Evolutionary conservation across 2,888 invertebrate species (phyloP), one percentile per base, ranked within the genome.

Genomic region (Pyralis farinalis): DNA sequence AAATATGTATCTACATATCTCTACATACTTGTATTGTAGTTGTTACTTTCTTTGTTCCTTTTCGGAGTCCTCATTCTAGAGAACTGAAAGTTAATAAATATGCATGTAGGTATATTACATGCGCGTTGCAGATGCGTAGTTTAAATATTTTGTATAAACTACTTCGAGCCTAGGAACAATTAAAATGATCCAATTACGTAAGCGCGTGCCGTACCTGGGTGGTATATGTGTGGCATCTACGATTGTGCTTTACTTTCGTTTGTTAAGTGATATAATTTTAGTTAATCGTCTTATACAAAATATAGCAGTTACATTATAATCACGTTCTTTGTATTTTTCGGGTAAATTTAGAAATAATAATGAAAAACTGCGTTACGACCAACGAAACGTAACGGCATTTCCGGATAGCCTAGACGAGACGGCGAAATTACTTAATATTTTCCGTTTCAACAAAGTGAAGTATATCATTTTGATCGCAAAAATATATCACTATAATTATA

Each of bases 121-220:
- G n/a, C n/a, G n/a, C n/a, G n/a, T n/a, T n/a, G n/a, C n/a, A n/a
- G n/a, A n/a, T 28, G 9, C 31, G 12, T 31, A 30, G 3, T 29
- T 20, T 32, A 40, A 42, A 40, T 42, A 33, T 40, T 46, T 43
- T 43, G 42, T 34, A 42, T 27, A 12, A 29, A 37, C 20, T 11
- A 40, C 25, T 9, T 12, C 34, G 39, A 43, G 35, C 42, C 34
- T 40, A 36, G 27, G 22, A 43, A 44, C 40, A 47, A 43, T 47
- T 44, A 51, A 46, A 33, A 28, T 40, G 36, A 42, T 34, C 34
- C 11, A 22, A 35, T 49, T 49, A 42, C 44, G 45, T 45, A 49
- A 49, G 31, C 29, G 36, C 32, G 35, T 40, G 33, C 7, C 30
- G 43, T 49, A 36, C 12, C 34, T 30, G 25, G 20, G 31, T 37